phyloP scores from a whole-genome alignment of 2,888 invertebrate species.

The Caenorhabditis panamensis region DNA sequence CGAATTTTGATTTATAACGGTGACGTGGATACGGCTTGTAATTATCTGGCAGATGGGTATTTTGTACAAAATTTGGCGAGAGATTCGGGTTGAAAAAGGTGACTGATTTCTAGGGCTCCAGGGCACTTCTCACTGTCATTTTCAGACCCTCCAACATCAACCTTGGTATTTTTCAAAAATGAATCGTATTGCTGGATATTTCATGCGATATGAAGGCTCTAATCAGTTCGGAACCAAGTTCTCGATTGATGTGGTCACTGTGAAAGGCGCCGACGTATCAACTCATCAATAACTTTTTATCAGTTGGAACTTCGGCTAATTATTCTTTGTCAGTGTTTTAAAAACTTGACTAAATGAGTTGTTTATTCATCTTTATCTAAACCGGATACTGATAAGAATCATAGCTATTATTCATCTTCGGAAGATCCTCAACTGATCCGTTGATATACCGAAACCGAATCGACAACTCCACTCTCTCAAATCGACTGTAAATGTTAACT shows the following conservation, averaged over 20 bases:
- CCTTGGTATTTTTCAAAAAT: conserved; percentile 66
- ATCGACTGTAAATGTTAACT: too few relatives aligned
- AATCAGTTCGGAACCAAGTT: conserved; percentile 45
- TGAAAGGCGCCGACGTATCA: conserved; percentile 72
- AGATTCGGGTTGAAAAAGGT: conserved; percentile 42
- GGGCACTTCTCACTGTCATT: too few relatives aligned
- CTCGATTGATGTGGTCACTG: conserved; percentile 74
- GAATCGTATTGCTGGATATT: conserved; percentile 72
- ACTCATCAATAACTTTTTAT: conserved; percentile 68
- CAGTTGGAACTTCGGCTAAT: conserved; percentile 40
- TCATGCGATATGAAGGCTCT: conserved; percentile 65
- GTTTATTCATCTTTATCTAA: too few relatives aligned
- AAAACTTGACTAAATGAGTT: too few relatives aligned
- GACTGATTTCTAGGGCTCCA: too few relatives aligned
- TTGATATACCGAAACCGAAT: too few relatives aligned
- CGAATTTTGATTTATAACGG: conserved; percentile 67
- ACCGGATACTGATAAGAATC: too few relatives aligned
- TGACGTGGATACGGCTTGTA: conserved; percentile 67
- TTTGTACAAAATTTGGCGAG: conserved; percentile 43
- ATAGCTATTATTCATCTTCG: too few relatives aligned
- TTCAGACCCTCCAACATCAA: conserved; percentile 52
- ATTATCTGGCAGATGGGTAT: conserved; percentile 57
- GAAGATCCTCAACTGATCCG: too few relatives aligned
- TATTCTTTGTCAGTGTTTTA: too few relatives aligned
- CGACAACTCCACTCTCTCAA: too few relatives aligned